phyloP scores from a whole-genome alignment of 1,140 invertebrate genomes.

The Penaeus vannamei region DNA sequence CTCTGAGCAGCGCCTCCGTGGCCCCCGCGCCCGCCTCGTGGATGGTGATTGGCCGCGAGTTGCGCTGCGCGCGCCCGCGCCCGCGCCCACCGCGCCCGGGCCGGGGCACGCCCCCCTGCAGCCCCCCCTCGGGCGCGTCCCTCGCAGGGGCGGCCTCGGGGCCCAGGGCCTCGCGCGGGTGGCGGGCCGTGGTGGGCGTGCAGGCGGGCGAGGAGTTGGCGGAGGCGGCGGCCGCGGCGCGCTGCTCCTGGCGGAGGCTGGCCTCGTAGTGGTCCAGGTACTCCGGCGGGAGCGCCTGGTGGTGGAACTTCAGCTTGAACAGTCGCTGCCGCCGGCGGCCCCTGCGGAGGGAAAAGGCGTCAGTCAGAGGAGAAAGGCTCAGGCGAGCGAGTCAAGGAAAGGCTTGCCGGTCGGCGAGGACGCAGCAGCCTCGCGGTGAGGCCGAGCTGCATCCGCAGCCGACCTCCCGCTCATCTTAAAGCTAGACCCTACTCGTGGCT shows the following conservation, averaged over 20 bases:
- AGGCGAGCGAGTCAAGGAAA: too few relatives aligned
- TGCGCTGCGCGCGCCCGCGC: conserved; percentile 59
- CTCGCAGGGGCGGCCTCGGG: conserved; percentile 3
- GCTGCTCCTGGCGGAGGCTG: conserved; percentile 66
- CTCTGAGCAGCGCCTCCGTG: conserved; percentile 68
- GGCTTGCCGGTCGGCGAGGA: too few relatives aligned
- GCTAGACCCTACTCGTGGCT: too few relatives aligned
- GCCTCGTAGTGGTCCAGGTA: conserved; percentile 84
- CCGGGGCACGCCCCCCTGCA: conserved; percentile 64
- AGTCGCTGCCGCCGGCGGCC: conserved; percentile 77
- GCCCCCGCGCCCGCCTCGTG: conserved; percentile 67
- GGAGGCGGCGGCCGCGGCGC: conserved; percentile 51
- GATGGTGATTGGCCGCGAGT: conserved; percentile 63
- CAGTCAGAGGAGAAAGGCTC: neutral
- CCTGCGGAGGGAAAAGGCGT: conserved; percentile 70
- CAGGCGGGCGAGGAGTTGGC: conserved; percentile 36
- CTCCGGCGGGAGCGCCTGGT: conserved; percentile 84
- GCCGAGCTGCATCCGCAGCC: too few relatives aligned
- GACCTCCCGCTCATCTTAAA: too few relatives aligned
- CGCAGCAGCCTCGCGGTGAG: too few relatives aligned
- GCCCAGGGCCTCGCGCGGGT: conserved; percentile 40
- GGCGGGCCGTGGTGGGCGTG: conserved; percentile 58
- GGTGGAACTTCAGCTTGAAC: conserved; percentile 86
- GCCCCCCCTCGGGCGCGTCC: conserved; percentile 35
- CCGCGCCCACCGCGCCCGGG: conserved; percentile 51